Evolutionary conservation across 2,113 vertebrate species (phyloP).

Genomic region (Leucosticte australis): DNA sequence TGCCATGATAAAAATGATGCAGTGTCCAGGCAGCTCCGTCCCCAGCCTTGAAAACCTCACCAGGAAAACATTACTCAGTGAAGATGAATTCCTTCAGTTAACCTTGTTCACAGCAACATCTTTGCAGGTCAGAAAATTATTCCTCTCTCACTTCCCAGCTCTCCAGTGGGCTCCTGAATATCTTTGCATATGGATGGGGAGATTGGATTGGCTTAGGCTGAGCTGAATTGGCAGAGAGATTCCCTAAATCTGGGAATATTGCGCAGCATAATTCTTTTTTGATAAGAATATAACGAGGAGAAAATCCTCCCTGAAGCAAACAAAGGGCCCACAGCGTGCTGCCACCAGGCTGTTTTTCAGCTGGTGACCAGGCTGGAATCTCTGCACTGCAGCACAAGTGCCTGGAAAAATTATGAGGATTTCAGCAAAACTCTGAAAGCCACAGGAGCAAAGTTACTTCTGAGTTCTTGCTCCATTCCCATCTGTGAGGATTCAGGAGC

Average conservation of each 20-base stretch:
- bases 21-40: background rate
- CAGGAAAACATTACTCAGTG: background rate
- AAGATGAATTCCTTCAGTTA: conserved; percentile 6
- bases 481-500: background rate
- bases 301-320: background rate
- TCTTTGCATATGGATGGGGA: background rate
- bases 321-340: background rate
- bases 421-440: background rate
- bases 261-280: background rate
- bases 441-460: background rate
- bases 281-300: background rate
- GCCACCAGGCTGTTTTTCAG: background rate
- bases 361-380: background rate
- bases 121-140: conserved; percentile 56
- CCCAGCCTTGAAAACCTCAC: conserved; percentile 13
- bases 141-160: background rate
- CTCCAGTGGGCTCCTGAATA: background rate
- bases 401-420: background rate
- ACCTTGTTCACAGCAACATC: conserved; percentile 6
- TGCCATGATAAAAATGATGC: conserved; percentile 17
- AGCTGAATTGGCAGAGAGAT: background rate
- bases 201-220: conserved; percentile 17
- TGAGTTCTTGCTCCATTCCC: background rate
- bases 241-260: background rate
- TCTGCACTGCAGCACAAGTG: conserved; percentile 37